These are phyloP conservation scores for Cyphomyrus discorhynchus DNA, from an alignment of 2,113 vertebrate species.

Conservation along the genomic window DNA sequence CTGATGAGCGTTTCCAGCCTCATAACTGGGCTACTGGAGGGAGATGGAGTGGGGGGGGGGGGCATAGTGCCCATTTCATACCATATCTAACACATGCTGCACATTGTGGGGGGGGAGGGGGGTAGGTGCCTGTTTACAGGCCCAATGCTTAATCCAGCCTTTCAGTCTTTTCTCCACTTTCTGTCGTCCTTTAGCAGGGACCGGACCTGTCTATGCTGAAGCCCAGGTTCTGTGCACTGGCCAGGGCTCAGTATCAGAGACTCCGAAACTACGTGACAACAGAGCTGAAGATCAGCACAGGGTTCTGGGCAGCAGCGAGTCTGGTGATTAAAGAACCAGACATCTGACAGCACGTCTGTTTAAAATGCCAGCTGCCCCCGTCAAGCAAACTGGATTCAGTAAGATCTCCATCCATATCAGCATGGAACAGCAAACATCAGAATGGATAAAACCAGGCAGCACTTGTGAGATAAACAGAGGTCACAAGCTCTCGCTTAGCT, in stretches of 20 bases:
- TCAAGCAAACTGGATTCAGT: neutral
- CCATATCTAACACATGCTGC: neutral
- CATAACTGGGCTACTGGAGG: neutral
- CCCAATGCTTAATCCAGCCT: neutral
- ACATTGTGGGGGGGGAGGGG: neutral
- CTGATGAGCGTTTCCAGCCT: neutral
- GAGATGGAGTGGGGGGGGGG: neutral
- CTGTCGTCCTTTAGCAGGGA: neutral
- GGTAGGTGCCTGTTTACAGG: neutral
- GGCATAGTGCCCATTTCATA: neutral
- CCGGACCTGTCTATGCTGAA: neutral
- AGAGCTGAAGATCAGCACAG: neutral
- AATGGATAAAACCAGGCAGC: neutral
- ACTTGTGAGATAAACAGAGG: neutral
- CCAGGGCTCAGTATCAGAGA: neutral
- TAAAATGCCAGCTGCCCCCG: neutral
- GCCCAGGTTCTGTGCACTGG: neutral
- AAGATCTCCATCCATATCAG: neutral
- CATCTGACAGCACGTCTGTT: neutral
- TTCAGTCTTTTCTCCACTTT: neutral
- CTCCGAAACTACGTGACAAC: neutral
- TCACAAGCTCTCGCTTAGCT: neutral
- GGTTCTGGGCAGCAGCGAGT: neutral
- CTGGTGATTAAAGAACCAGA: conserved; percentile 1
- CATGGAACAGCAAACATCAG: neutral